Evolutionary conservation across 1,140 invertebrate genomes (phyloP), one percentile per base, ranked within the genome.

Genomic region (Drosophila rhopaloa): DNA sequence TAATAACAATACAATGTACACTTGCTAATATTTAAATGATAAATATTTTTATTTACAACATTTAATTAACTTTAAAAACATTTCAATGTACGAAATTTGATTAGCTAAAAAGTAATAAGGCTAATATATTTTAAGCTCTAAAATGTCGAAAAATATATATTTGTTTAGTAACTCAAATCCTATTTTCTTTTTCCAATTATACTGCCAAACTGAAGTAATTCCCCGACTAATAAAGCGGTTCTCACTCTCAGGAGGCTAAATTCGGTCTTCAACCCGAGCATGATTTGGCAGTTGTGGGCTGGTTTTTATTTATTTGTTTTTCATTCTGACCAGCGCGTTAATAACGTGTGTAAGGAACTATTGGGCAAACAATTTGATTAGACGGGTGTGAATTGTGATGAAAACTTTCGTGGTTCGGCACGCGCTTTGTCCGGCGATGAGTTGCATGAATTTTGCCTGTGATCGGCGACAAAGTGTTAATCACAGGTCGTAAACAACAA

Each of bases 281-380:
- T 60, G 61, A 76, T 41, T 58, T 16, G 54, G 41, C 74, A 67
- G 27, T 72, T 68, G 41, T 19, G 14, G 32, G 48, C 37, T 46
- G 19, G 10, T 43, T 47, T 54, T 53, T 47, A 48, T 53, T 57
- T 71, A 50, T 40, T 55, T 63, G 41, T 68, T 56, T n/a, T 58
- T 41, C 24, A 43, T 50, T 63, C 50, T 58, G 16, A 19, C 38
- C 38, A 29, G 57, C 38, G 40, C 83, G 82, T 82, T 83, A 88
- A 86, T 86, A 73, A 79, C 71, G 79, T 79, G 75, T 75, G 75
- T 46, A 43, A 73, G 66, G 79, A 88, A 88, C 83, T 66, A 86
- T 86, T 88, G 83, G 75, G 59, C 83, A 86, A 86, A 88, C 84
- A 83, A 89, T 67, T 83, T 77, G 80, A 89, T 88, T 88, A 88